phyloP scores from a whole-genome alignment of 2,113 vertebrate genomes.

The Zosterops hypoxanthus region DNA sequence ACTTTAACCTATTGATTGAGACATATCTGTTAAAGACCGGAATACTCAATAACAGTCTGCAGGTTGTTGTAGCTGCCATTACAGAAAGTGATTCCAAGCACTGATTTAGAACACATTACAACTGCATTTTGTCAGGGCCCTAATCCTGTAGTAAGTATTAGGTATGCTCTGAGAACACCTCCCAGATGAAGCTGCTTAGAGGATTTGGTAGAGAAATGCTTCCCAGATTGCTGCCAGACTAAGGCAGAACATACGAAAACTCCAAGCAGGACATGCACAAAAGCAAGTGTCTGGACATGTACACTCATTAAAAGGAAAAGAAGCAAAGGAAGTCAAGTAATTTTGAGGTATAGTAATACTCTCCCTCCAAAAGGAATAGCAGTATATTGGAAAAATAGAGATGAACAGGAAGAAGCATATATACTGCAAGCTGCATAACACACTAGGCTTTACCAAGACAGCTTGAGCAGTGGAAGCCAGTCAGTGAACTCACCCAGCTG shows the following conservation, averaged over 20 bases:
- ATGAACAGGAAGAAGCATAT: background rate
- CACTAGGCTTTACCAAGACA: background rate
- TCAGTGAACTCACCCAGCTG: background rate
- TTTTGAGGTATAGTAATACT: background rate
- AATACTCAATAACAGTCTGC: background rate
- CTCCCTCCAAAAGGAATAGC: background rate
- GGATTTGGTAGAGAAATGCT: conserved; percentile 14
- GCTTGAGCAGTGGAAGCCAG: background rate
- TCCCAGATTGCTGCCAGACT: background rate
- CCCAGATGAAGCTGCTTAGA: conserved; percentile 11
- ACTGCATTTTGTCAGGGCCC: background rate
- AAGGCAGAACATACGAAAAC: background rate
- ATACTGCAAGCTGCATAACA: background rate
- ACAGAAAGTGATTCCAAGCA: background rate
- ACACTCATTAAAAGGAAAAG: background rate
- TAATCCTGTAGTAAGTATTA: conserved; percentile 13
- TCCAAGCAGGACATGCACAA: background rate
- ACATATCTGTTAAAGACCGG: background rate
- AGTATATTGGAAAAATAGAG: background rate
- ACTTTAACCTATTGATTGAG: background rate
- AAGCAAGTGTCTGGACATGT: background rate
- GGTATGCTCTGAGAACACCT: background rate
- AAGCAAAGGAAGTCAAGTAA: background rate
- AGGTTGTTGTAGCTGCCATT: background rate
- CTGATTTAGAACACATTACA: background rate